Evolutionary conservation across 2,113 vertebrate genomes (phyloP), one percentile per base, ranked within the genome.

Genomic region (Coptodon bakossiorum): DNA sequence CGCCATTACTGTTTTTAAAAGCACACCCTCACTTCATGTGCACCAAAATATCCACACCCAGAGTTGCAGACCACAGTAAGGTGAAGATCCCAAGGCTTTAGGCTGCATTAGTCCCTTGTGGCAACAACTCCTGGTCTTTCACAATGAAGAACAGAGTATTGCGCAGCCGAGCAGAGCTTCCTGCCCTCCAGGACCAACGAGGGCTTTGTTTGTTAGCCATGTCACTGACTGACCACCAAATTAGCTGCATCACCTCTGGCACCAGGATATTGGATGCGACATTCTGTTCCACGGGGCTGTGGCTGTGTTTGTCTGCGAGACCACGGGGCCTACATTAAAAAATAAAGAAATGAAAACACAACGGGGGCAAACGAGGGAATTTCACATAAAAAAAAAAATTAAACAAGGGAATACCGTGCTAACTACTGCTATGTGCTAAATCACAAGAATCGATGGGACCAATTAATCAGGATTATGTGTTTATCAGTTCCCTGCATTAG

Each of bases 181-280:
- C 92, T 89, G 78, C 85, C 93, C 95, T 95, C 82, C 82, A 85
- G 93, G 94, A 92, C 92, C 93, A 93, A 94, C 85, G 84, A 92
- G 90, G 91, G 92, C 93, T 93, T 94, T 95, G 94, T 95, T 96
- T 93, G 92, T 95, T 94, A 94, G 92, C 94, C 90, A 95, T 94
- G 96, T 96, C 95, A 90, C 89, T 87, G 94, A 95, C 93, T 93
- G 95, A 95, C 95, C 96, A 91, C 92, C 93, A 94, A 95, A 96
- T 96, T 95, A 95, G 95, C 94, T 93, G 95, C 93, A 95, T 95
- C 93, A 95, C 95, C 95, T 92, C 92, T 95, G 94, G 94, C 93
- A 94, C 86, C 87, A 85, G 84, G 92, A 96, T 92, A 93, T 95
- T 43, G 34, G 88, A 93, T 92, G 91, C 96, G 96, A 96, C 96